phyloP scores from a whole-genome alignment of 2,113 vertebrate genomes.

The Cardinalis cardinalis region DNA sequence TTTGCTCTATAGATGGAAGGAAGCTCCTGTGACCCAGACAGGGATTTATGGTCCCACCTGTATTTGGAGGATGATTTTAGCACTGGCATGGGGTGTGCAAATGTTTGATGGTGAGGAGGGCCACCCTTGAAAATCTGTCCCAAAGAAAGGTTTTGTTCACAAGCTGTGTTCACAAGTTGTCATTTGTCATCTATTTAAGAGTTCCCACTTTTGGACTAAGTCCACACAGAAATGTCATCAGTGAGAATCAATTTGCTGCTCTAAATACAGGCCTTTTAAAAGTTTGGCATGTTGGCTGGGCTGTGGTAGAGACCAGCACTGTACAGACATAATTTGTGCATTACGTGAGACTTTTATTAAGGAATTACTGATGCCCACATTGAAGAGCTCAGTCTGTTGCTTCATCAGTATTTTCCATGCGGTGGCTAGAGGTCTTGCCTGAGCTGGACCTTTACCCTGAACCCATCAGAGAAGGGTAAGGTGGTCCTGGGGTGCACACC shows the following conservation, averaged over 20 bases:
- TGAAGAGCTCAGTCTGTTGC: not conserved
- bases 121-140: not conserved
- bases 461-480: not conserved
- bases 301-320: not conserved
- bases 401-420: not conserved
- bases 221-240: not conserved
- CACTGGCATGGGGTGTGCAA: rapidly evolving
- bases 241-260: constrained; percentile 23
- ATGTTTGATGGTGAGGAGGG: not conserved
- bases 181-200: not conserved
- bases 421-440: not conserved
- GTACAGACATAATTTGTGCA: not conserved
- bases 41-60: not conserved
- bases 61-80: not conserved
- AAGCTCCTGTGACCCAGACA: not conserved
- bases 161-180: not conserved
- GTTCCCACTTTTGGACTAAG: not conserved
- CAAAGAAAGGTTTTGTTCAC: not conserved
- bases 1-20: not conserved
- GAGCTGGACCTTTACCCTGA: not conserved
- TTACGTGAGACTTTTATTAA: not conserved
- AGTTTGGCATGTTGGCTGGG: not conserved
- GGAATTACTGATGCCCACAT: not conserved
- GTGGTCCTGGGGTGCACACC: not conserved
- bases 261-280: not conserved